Conservation (phyloP, 2,888 invertebrate genomes). For the Drosophila hamatofila region DNA sequence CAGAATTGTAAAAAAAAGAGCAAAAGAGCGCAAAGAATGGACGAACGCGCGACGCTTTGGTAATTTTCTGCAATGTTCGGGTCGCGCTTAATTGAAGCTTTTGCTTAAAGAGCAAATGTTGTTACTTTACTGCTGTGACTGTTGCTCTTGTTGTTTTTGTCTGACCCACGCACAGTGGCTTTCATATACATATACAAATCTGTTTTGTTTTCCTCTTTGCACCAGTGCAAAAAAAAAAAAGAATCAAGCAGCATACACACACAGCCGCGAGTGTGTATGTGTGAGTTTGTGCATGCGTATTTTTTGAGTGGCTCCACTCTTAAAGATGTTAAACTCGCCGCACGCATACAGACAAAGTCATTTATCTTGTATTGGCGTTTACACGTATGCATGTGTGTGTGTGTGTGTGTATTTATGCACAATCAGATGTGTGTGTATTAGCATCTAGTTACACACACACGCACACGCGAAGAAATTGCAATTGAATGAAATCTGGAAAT, state of each 20-base stretch:
- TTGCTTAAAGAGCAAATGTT: constrained; percentile 15
- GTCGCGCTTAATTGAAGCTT: constrained; percentile 49
- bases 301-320: constrained; percentile 23
- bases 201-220: constrained; percentile 23
- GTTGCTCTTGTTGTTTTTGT: constrained; percentile 15
- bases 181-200: background rate
- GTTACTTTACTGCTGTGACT: constrained; percentile 4
- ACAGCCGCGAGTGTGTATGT: constrained; percentile 5
- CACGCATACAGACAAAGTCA: constrained; percentile 14
- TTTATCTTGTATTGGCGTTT: constrained; percentile 19
- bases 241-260: background rate
- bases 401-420: constrained; percentile 4
- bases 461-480: constrained; percentile 12
- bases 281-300: background rate
- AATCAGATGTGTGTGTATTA: constrained; percentile 12
- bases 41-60: constrained; percentile 21
- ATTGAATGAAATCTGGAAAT: constrained; percentile 39
- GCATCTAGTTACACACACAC: constrained; percentile 29
- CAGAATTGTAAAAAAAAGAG: constrained; percentile 24
- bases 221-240: constrained; percentile 18
- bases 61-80: constrained; percentile 45
- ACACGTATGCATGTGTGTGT: background rate
- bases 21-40: constrained; percentile 33
- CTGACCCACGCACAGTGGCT: constrained; percentile 39
- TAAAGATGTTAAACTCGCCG: constrained; percentile 14